phyloP scores from a whole-genome alignment of 2,797 vertebrate genomes.

The Melopsittacus undulatus region DNA sequence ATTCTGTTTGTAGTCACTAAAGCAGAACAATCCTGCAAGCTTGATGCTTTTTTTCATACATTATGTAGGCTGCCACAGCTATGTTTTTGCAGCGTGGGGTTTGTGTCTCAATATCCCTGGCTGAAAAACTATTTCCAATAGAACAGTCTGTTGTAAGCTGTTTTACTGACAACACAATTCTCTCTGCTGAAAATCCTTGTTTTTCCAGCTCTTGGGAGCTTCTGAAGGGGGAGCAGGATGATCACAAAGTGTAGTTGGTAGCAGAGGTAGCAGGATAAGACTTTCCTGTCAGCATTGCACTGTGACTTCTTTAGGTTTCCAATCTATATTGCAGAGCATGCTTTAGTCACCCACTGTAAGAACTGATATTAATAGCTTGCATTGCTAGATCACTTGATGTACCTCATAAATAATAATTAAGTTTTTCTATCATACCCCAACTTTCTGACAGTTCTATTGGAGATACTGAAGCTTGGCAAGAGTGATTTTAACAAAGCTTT shows the following conservation, averaged over 20 bases:
- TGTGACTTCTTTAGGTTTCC: background rate
- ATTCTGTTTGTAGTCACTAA: conserved; percentile 51
- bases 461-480: background rate
- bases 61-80: background rate
- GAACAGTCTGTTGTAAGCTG: background rate
- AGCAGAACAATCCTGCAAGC: conserved; percentile 19
- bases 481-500: background rate
- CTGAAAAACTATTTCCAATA: background rate
- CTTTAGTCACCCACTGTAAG: background rate
- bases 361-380: background rate
- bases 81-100: background rate
- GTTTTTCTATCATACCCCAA: background rate
- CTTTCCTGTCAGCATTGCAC: background rate
- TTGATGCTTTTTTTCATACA: background rate
- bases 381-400: background rate
- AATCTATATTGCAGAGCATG: background rate
- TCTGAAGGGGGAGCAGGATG: background rate
- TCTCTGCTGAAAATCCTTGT: background rate
- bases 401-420: background rate
- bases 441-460: background rate
- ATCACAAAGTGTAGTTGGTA: background rate
- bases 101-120: background rate
- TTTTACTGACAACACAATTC: background rate
- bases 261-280: background rate
- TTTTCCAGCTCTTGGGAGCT: background rate